Conservation (phyloP, 2,888 invertebrate species). For the Agapetus fuscipes region DNA sequence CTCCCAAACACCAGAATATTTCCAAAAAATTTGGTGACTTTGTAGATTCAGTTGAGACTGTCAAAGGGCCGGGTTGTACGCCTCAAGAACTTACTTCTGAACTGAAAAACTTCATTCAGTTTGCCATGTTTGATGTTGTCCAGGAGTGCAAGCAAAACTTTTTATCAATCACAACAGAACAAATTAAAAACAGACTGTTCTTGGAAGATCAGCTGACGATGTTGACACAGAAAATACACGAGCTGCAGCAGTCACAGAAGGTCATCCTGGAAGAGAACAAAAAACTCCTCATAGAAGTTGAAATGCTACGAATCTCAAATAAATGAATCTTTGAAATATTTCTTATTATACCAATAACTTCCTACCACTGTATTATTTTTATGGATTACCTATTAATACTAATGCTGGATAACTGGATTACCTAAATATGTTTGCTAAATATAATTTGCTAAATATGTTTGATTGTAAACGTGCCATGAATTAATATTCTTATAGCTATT, state of each 20-base stretch:
- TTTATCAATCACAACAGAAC: conserved; percentile 40
- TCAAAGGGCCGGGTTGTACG: conserved; percentile 10
- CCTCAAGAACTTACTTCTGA: conserved; percentile 30
- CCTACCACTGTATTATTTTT: too few species aligned
- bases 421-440: too few species aligned
- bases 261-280: conserved; percentile 41
- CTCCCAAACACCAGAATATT: conserved; percentile 1
- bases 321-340: conserved; percentile 5
- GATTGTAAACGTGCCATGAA: too few species aligned
- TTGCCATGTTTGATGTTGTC: conserved; percentile 33
- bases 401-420: not conserved
- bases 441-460: too few species aligned
- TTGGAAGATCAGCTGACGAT: conserved; percentile 35
- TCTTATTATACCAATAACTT: not conserved
- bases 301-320: conserved; percentile 29
- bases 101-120: conserved; percentile 37
- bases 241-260: conserved; percentile 34
- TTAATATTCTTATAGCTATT: too few species aligned
- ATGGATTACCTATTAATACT: not conserved
- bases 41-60: conserved; percentile 24
- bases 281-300: conserved; percentile 39
- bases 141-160: conserved; percentile 39
- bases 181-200: conserved; percentile 40
- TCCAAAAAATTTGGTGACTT: conserved; percentile 11
- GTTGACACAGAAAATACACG: conserved; percentile 33